These are phyloP conservation scores for Margaritifera margaritifera DNA, from an alignment of 2,888 invertebrate genomes.

Conservation along the genomic window DNA sequence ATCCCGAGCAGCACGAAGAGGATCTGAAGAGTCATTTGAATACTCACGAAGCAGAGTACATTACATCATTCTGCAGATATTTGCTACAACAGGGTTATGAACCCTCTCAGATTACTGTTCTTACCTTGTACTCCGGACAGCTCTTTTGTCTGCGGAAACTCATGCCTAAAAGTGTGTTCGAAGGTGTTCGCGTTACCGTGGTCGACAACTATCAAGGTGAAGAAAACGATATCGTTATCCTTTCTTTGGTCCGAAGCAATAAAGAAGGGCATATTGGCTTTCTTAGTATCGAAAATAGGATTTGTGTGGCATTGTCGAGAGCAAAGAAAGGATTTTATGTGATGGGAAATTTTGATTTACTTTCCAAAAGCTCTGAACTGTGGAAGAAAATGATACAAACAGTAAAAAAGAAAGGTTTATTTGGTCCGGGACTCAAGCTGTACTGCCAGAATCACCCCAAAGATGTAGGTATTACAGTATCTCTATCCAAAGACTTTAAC, in stretches of 20 bases:
- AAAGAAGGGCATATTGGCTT: slow-evolving; percentile 57
- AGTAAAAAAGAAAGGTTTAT: slow-evolving; percentile 23
- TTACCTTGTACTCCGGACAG: slow-evolving; percentile 67
- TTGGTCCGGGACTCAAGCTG: slow-evolving; percentile 40
- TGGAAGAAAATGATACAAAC: slow-evolving; percentile 44
- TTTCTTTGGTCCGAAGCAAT: slow-evolving; percentile 71
- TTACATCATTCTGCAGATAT: slow-evolving; percentile 57
- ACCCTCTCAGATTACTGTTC: slow-evolving; percentile 59
- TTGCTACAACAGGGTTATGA: slow-evolving; percentile 63
- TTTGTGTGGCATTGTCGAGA: slow-evolving; percentile 69
- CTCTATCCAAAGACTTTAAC: slow-evolving; percentile 38
- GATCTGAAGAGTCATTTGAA: slow-evolving; percentile 59
- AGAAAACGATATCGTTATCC: slow-evolving; percentile 70
- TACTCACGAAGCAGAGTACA: slow-evolving; percentile 58
- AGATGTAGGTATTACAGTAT: slow-evolving; percentile 21
- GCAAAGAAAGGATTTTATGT: slow-evolving; percentile 68
- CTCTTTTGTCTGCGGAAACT: slow-evolving; percentile 47
- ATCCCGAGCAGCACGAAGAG: slow-evolving; percentile 53
- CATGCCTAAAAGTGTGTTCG: slow-evolving; percentile 49
- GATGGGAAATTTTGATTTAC: slow-evolving; percentile 63
- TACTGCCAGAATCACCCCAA: slow-evolving; percentile 62
- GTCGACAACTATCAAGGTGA: slow-evolving; percentile 71
- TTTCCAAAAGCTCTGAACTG: slow-evolving; percentile 36
- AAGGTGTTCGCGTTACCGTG: slow-evolving; percentile 52
- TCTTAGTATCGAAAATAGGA: slow-evolving; percentile 60